These are phyloP conservation scores for Centruroides sculpturatus DNA, from an alignment of 1,140 invertebrate species.

Conservation along the genomic window DNA sequence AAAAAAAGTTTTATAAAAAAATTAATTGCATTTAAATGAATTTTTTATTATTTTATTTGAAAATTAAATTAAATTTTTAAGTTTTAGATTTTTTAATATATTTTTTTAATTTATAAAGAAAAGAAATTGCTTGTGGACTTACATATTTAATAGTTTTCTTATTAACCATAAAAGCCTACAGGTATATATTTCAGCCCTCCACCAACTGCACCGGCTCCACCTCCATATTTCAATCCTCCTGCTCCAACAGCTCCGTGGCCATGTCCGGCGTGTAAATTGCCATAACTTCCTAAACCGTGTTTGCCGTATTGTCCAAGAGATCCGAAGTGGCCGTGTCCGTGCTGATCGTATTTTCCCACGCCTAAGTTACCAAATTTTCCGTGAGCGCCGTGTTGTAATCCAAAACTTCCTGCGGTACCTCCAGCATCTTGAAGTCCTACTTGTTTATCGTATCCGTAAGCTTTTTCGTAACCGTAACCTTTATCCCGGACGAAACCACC, in stretches of 20 bases:
- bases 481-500: conserved; percentile 9
- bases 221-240: too few relatives aligned
- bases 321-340: conserved; percentile 4
- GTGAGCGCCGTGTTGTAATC: conserved; percentile 3
- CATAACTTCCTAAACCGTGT: conserved; percentile 6
- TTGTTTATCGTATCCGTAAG: conserved; percentile 14
- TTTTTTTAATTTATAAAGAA: too few relatives aligned
- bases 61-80: too few relatives aligned
- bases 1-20: too few relatives aligned
- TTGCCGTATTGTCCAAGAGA: conserved; percentile 4
- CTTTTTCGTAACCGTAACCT: conserved; percentile 11
- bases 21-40: too few relatives aligned
- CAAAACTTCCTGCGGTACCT: conserved; percentile 2
- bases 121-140: too few relatives aligned
- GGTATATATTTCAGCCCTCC: too few relatives aligned
- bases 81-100: too few relatives aligned
- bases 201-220: too few relatives aligned
- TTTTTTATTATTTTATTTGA: too few relatives aligned
- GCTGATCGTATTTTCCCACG: conserved; percentile 10
- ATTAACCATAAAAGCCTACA: too few relatives aligned
- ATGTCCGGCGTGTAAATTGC: conserved; percentile 5
- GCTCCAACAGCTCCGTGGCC: not conserved
- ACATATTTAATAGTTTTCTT: too few relatives aligned
- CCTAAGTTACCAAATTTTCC: conserved; percentile 6
- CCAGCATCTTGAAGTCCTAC: conserved; percentile 10